Conservation (phyloP, 2,888 invertebrate genomes). For the Eupithecia vulgata region DNA sequence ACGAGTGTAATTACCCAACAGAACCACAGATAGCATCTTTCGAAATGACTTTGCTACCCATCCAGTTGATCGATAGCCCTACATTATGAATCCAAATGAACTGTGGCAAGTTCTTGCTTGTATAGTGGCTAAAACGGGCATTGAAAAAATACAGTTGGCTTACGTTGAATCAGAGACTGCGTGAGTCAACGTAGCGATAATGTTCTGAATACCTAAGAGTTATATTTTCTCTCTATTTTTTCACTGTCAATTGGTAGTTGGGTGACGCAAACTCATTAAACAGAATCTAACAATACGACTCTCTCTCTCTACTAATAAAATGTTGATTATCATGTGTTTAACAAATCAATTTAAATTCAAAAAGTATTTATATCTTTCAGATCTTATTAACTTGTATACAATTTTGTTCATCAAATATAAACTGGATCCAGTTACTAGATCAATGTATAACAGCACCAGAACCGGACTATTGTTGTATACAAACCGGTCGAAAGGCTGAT, state of each 20-base stretch:
- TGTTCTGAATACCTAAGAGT: conserved; percentile 14
- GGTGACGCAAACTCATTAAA: neutral
- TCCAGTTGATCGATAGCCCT: conserved; percentile 46
- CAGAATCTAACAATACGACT: neutral
- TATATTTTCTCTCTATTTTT: neutral
- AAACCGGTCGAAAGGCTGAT: conserved; percentile 76
- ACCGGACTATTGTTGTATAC: conserved; percentile 59
- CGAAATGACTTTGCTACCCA: conserved; percentile 43
- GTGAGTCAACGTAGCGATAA: conserved; percentile 29
- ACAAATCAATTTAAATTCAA: neutral
- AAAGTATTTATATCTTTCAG: neutral
- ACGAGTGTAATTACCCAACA: conserved; percentile 41
- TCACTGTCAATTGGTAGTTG: neutral
- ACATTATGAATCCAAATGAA: conserved; percentile 39
- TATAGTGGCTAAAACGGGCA: conserved; percentile 34
- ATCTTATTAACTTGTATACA: neutral
- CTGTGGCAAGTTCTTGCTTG: conserved; percentile 17
- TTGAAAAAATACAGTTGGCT: conserved; percentile 13
- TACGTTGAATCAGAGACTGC: conserved; percentile 29
- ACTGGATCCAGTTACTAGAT: conserved; percentile 32
- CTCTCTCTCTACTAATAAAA: neutral
- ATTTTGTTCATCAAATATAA: conserved; percentile 5
- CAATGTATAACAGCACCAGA: conserved; percentile 44
- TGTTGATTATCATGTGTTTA: neutral
- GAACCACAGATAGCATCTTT: conserved; percentile 43